Base-by-base conservation (phyloP, 2,888 invertebrate species). In the Atrina japonica region DNA sequence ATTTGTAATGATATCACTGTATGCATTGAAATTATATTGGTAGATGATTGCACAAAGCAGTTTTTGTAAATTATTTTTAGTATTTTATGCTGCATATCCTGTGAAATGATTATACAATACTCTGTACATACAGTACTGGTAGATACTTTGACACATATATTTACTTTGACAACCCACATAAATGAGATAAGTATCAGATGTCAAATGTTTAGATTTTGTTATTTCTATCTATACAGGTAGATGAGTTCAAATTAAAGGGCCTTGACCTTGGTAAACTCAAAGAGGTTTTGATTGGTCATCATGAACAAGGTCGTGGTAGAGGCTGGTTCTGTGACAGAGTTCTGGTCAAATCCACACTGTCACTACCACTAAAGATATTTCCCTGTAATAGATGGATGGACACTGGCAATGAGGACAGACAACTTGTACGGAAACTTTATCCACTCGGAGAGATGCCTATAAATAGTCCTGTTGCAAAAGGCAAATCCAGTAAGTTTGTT, bases 341-440 rank as follows among this genome's bases (percentile, higher is more conserved):
- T n/a, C 74, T 75, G 16, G 77, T 87, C 30, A 78, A 80, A 56
- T 76, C 83, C 18, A 73, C 80, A 61, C 74, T 80, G 45, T 68
- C 75, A 60, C 49, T 55, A 16, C 78, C 83, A 18, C 64, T 72
- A 50, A 80, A 81, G 23, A 64, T 86, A 6, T 87, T 87, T 76
- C 77, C 78, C 7, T 85, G 84, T 69, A 79, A 83, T 72, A 85
- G 87, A 59, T 88, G 88, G 88, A 61, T 88, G 58, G 88, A 88
- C 64, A 86, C 85, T 5, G 88, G 88, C 2, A 85, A 84, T 80
- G 84, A 85, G 65, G 87, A 88, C 68, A 75, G 88, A 30, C 66
- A 78, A 23, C 72, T 86, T 35, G 63, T 64, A 9, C 67, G 81
- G 73, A 80, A 81, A 70, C 81, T 88, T 52, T 40, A 66, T 25